Base-by-base conservation (phyloP, 2,113 vertebrate genomes). In the Corydoras maculifer region DNA sequence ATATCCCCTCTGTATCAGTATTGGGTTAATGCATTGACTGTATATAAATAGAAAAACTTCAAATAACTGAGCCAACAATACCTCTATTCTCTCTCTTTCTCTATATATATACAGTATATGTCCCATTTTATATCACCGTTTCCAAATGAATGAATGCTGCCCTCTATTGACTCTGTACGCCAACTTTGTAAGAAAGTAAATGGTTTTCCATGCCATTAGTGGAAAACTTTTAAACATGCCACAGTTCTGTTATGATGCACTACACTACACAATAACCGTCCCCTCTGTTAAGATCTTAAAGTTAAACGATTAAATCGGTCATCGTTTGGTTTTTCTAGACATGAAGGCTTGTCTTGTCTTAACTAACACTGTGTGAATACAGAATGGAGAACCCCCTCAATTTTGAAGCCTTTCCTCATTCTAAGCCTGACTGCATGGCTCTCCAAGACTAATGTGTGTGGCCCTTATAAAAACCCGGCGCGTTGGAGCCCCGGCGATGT, bases 121-220 rank as follows among this genome's bases (percentile, higher is more conserved):
- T 25, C 35, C 35, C 4, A 5, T 43, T 43, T 43, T 43, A 43
- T 57, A 30, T 2, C 13, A 51, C 8, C 5, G 12, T 53, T 29
- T 18, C 6, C 60, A 25, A 12, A 70, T 8, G 68, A 75, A 75
- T 14, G 57, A 72, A 75, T 70, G 73, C 75, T 80, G 78, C 78
- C 75, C 66, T 73, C 78, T 69, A 66, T 54, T 67, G 75, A 62
- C 55, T 25, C 35, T 43, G 4, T 43, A 43, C 4, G 35, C 35
- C 35, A 43, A 4, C 35, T 43, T 43, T 43, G 4, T 43, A 8
- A 43, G 35, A 43, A 43, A 43, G 35, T 43, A 8, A 43, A 8
- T 43, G 7, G 58, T 73, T 73, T 59, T 58, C n/a, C 11, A 66
- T 53, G 29, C 14, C 51, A 8, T 53, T 53, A 43, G 35, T 43